A percentile compares a stretch with the other conserved stretches of the same genome.
These are phyloP conservation scores for Stigmatopora nigra DNA, from an alignment of 2,113 vertebrate species.

Conservation along the genomic window DNA sequence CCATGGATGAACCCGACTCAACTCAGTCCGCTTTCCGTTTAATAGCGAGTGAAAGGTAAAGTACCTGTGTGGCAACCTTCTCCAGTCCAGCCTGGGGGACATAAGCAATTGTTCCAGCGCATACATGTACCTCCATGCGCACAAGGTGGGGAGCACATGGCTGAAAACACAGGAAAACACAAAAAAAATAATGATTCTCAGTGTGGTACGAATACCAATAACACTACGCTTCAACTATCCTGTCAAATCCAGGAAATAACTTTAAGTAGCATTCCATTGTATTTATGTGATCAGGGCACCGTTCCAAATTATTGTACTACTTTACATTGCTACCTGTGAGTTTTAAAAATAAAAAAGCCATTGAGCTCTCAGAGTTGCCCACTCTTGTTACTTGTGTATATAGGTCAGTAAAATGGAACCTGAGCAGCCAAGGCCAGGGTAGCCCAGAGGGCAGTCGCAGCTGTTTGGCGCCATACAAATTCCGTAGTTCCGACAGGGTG, in stretches of 20 bases:
- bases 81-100: conserved; percentile 69
- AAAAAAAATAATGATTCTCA: neutral
- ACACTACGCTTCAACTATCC: too few relatives aligned
- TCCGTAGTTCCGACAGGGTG: conserved; percentile 71
- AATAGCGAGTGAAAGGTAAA: neutral
- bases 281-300: too few relatives aligned
- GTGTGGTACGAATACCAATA: neutral
- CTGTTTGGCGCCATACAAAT: conserved; percentile 70
- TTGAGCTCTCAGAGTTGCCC: neutral
- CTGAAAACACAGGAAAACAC: conserved; percentile 52
- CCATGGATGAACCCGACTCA: too few relatives aligned
- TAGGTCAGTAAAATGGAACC: conserved; percentile 46
- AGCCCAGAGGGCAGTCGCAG: conserved; percentile 74
- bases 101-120: conserved; percentile 72
- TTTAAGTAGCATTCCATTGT: too few relatives aligned
- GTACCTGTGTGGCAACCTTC: conserved; percentile 73
- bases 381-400: neutral
- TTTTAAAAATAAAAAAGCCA: neutral
- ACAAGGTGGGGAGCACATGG: conserved; percentile 74
- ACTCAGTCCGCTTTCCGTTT: too few relatives aligned
- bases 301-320: too few relatives aligned
- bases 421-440: conserved; percentile 74
- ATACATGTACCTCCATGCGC: conserved; percentile 73
- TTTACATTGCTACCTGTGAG: too few relatives aligned
- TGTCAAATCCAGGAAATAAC: too few relatives aligned